Evolutionary conservation across 2,888 invertebrate species (phyloP).

Genomic region (Hesperia comma): DNA sequence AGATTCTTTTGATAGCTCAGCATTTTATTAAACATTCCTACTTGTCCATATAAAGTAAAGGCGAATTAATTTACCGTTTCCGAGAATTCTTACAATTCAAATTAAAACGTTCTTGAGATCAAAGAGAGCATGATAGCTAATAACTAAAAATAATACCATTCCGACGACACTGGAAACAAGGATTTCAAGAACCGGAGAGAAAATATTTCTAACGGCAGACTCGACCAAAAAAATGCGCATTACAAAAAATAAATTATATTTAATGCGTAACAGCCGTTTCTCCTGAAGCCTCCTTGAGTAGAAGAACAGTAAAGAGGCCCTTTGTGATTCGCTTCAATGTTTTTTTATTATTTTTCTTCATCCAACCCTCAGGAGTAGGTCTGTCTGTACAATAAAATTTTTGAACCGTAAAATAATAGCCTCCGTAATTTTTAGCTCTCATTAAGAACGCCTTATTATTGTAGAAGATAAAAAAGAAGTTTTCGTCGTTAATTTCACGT

Average conservation of each 20-base stretch:
- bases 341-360: slow-evolving; percentile 71
- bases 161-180: slow-evolving; percentile 39
- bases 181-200: slow-evolving; percentile 39
- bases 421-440: slow-evolving; percentile 68
- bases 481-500: slow-evolving; percentile 51
- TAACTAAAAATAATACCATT: slow-evolving; percentile 40
- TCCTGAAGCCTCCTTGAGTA: slow-evolving; percentile 56
- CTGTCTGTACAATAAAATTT: slow-evolving; percentile 69
- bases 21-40: background rate
- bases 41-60: background rate
- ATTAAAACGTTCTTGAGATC: slow-evolving; percentile 24
- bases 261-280: slow-evolving; percentile 61
- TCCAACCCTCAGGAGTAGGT: slow-evolving; percentile 52
- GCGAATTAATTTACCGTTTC: slow-evolving; percentile 13
- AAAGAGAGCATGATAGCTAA: slow-evolving; percentile 33
- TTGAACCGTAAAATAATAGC: slow-evolving; percentile 73
- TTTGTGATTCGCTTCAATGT: slow-evolving; percentile 65
- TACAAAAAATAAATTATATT: slow-evolving; percentile 64
- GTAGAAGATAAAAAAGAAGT: slow-evolving; percentile 47
- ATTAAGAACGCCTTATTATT: slow-evolving; percentile 62
- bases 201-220: slow-evolving; percentile 46
- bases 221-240: slow-evolving; percentile 48
- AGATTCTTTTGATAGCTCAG: background rate
- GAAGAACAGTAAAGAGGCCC: slow-evolving; percentile 65
- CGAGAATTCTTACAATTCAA: slow-evolving; percentile 17